Evolutionary conservation across 1,140 invertebrate genomes (phyloP).

Genomic region (Rhizoglyphus robini): DNA sequence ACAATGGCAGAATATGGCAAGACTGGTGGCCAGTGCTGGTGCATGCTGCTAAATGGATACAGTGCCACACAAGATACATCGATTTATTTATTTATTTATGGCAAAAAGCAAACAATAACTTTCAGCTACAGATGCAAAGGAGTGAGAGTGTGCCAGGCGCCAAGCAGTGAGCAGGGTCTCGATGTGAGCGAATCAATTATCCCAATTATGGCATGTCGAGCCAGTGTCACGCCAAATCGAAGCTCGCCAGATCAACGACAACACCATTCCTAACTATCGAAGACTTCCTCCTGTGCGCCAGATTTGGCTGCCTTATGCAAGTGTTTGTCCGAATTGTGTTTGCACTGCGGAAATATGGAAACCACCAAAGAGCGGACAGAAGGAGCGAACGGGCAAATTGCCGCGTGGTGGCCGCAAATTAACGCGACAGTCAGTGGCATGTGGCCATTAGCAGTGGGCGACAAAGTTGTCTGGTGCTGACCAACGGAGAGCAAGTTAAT

Average conservation of each 20-base stretch:
- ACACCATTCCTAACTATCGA: not conserved
- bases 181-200: constrained; percentile 5
- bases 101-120: not conserved
- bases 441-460: not conserved
- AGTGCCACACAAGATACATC: too few species aligned
- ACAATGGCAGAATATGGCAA: too few species aligned
- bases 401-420: not conserved
- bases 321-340: too few species aligned
- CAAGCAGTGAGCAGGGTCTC: not conserved
- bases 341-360: not conserved
- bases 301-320: not conserved
- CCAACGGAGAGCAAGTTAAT: not conserved
- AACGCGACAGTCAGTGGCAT: not conserved
- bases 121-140: not conserved
- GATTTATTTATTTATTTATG: not conserved
- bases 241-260: not conserved
- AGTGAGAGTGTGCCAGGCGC: not conserved
- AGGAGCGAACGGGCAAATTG: not conserved
- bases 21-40: too few species aligned
- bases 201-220: constrained; percentile 4
- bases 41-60: too few species aligned
- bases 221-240: too few species aligned
- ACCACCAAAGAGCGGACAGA: not conserved
- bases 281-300: not conserved
- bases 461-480: not conserved